These are phyloP conservation scores for Temnothorax rugatulus DNA, from an alignment of 2,888 invertebrate species.

Conservation along the genomic window DNA sequence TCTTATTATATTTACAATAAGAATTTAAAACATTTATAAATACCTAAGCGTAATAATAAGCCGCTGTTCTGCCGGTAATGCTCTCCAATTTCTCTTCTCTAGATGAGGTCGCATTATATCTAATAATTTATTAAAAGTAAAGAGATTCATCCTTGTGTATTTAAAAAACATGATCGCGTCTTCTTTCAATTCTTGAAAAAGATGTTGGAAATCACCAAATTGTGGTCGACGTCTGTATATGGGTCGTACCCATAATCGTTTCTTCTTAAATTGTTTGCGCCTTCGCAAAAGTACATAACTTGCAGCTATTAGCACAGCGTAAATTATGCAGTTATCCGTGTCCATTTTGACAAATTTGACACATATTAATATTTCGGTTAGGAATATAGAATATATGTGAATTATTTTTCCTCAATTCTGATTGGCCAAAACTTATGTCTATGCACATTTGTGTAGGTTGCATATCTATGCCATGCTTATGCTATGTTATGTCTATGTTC, in stretches of 20 bases:
- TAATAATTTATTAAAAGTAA: conserved; percentile 54
- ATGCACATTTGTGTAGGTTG: conserved; percentile 6
- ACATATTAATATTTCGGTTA: too few species aligned
- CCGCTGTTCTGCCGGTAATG: conserved; percentile 47
- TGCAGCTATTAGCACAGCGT: background rate
- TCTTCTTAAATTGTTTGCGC: background rate
- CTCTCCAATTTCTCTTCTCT: conserved; percentile 41
- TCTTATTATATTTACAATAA: too few species aligned
- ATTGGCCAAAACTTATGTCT: conserved; percentile 12
- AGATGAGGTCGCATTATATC: conserved; percentile 40
- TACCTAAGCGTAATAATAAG: conserved; percentile 57
- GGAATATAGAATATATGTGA: background rate
- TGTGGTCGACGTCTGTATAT: conserved; percentile 20
- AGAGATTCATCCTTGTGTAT: conserved; percentile 53
- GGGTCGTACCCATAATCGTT: conserved; percentile 31
- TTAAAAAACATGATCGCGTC: conserved; percentile 50
- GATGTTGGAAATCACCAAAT: conserved; percentile 53
- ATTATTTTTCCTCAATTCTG: background rate
- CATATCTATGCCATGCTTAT: background rate
- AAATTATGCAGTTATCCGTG: background rate
- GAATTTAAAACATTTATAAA: background rate
- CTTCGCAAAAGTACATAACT: conserved; percentile 16
- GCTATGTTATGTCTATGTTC: conserved; percentile 9
- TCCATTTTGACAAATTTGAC: background rate
- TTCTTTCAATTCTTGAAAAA: conserved; percentile 57